Evolutionary conservation across 2,113 vertebrate species (phyloP).

Genomic region (Mus spicilegus): DNA sequence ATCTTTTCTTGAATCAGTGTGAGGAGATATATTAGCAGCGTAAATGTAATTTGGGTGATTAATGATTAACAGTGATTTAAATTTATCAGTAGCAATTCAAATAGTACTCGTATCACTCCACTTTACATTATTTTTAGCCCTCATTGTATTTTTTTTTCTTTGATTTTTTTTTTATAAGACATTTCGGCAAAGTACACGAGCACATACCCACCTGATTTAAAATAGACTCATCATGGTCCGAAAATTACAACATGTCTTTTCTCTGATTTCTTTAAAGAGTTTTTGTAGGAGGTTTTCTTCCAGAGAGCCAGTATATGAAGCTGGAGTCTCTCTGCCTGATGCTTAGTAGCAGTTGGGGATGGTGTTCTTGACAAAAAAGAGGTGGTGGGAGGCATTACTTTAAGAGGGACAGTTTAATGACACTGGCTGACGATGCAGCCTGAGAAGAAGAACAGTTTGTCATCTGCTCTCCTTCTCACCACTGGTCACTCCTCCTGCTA

Average conservation of each 20-base stretch:
- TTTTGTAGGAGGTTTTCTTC: constrained; percentile 52
- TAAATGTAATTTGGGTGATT: constrained; percentile 31
- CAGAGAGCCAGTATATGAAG: background rate
- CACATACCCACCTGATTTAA: background rate
- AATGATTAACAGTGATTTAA: constrained; percentile 46
- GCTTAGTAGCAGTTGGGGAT: background rate
- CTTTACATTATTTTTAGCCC: background rate
- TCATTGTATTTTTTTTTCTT: background rate
- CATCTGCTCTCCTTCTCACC: constrained; percentile 31
- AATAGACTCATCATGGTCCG: background rate
- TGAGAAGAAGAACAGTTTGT: constrained; percentile 60
- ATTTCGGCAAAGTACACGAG: constrained; percentile 28
- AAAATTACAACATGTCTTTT: background rate
- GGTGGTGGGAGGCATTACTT: constrained; percentile 49
- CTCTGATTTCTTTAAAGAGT: constrained; percentile 40
- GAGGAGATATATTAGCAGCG: background rate
- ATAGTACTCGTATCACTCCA: background rate
- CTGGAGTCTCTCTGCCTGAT: constrained; percentile 11
- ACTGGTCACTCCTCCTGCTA: constrained; percentile 37
- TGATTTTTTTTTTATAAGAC: constrained; percentile 32
- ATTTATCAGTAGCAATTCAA: background rate
- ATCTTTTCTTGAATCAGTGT: background rate
- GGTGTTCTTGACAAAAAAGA: constrained; percentile 13
- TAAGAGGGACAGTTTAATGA: constrained; percentile 65
- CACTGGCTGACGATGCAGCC: background rate